These are phyloP conservation scores for Tragulus kanchil DNA, from an alignment of 2,113 vertebrate genomes.

Conservation along the genomic window DNA sequence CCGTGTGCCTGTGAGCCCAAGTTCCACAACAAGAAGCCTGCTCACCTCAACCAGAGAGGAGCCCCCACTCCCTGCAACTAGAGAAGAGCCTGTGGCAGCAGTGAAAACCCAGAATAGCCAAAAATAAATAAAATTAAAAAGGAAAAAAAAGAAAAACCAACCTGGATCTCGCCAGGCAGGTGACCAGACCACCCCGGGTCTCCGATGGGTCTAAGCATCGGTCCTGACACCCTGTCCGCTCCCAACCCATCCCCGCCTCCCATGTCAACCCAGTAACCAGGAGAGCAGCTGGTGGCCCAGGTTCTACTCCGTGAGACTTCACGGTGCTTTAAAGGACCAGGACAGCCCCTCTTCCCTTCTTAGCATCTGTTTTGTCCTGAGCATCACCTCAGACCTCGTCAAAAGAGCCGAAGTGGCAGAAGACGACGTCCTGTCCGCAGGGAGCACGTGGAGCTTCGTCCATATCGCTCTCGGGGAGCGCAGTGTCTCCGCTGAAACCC, in stretches of 20 bases:
- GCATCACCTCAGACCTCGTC: not conserved
- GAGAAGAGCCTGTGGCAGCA: no score
- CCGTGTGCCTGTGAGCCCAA: no score
- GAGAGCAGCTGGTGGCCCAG: not conserved
- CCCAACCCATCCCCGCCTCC: not conserved
- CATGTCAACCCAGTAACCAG: not conserved
- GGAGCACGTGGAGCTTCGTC: not conserved
- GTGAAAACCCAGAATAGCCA: no score
- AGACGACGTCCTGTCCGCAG: not conserved
- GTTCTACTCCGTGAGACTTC: not conserved
- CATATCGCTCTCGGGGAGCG: not conserved
- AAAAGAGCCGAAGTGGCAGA: not conserved
- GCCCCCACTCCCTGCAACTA: no score
- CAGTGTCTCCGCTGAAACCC: not conserved
- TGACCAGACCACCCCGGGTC: not conserved
- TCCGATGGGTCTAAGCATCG: not conserved
- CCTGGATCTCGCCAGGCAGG: not conserved
- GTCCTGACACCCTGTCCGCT: not conserved
- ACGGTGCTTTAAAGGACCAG: not conserved
- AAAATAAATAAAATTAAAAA: no score
- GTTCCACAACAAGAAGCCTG: no score
- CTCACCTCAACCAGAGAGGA: no score
- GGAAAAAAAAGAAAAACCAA: no score
- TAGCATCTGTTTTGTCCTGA: not conserved
- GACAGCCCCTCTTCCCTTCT: not conserved